A percentile compares a stretch with the other conserved stretches of the same genome.
phyloP scores from a whole-genome alignment of 64 coral and sea anemone species.

The Porites australiensis region DNA sequence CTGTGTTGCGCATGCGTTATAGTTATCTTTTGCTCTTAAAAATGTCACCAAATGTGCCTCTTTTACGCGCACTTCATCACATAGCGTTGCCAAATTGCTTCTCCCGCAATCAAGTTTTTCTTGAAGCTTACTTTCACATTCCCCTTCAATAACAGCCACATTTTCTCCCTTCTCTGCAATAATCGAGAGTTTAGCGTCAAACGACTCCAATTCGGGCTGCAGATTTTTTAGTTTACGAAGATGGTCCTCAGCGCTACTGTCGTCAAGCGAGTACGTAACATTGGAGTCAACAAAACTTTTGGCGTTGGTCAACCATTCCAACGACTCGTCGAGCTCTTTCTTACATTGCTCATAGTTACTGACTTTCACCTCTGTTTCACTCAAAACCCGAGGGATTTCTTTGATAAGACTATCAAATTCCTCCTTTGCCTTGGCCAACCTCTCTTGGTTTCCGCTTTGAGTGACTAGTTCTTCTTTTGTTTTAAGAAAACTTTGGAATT shows the following conservation, averaged over 20 bases:
- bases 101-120: conserved; percentile 5
- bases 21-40: conserved; percentile 13
- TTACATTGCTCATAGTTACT: not conserved
- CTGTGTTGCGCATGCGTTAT: not conserved
- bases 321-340: conserved; percentile 4
- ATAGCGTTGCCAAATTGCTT: conserved; percentile 10
- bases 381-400: not conserved
- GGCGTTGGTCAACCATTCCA: conserved; percentile 17
- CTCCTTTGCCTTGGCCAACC: not conserved
- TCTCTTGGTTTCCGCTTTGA: not conserved
- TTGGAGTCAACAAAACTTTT: not conserved
- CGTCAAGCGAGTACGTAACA: not conserved
- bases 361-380: not conserved
- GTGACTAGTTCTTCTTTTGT: conserved; percentile 15
- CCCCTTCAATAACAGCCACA: not conserved
- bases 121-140: not conserved
- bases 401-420: conserved; percentile 8
- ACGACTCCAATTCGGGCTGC: not conserved
- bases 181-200: not conserved
- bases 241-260: not conserved
- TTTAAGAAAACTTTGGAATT: conserved; percentile 35
- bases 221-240: conserved; percentile 7
- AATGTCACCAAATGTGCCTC: conserved; percentile 30
- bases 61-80: not conserved
- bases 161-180: not conserved